Conservation (phyloP, 2,888 invertebrate species). For the Chloroclystis v-ata region DNA sequence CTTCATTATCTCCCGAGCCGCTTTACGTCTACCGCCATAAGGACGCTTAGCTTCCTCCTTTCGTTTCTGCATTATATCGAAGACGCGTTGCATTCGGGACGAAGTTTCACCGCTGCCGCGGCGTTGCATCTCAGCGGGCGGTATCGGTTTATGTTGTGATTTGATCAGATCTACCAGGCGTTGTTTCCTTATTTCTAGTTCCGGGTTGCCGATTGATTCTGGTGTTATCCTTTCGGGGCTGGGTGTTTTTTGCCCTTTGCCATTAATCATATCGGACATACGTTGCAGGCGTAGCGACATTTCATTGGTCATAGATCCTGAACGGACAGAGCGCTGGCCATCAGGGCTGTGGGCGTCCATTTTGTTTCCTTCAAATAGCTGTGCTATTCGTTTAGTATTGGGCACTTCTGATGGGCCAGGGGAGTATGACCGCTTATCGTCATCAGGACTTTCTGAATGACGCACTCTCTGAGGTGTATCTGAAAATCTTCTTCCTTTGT, state of each 20-base stretch:
- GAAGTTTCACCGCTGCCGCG: constrained; percentile 61
- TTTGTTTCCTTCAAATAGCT: constrained; percentile 55
- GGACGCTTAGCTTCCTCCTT: constrained; percentile 65
- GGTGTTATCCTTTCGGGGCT: constrained; percentile 45
- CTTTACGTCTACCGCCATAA: constrained; percentile 52
- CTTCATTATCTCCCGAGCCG: constrained; percentile 81
- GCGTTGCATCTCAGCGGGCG: constrained; percentile 35
- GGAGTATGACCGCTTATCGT: constrained; percentile 51
- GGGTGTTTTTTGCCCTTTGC: constrained; percentile 48
- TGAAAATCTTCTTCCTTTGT: constrained; percentile 43
- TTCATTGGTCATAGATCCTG: constrained; percentile 48
- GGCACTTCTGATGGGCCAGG: constrained; percentile 47
- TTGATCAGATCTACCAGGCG: constrained; percentile 56
- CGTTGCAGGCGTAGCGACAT: constrained; percentile 54
- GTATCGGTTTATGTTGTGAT: constrained; percentile 39
- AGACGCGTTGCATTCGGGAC: constrained; percentile 84
- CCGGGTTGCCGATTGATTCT: constrained; percentile 53
- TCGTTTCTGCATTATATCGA: constrained; percentile 86
- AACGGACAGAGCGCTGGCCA: constrained; percentile 38
- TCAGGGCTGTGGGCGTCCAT: constrained; percentile 54
- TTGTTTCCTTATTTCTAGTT: constrained; percentile 57
- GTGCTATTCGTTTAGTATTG: constrained; percentile 54
- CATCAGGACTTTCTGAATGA: constrained; percentile 49
- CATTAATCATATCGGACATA: constrained; percentile 62
- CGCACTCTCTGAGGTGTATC: constrained; percentile 40